Conservation (phyloP, 2,888 invertebrate genomes). For the Hartigia nigra region DNA sequence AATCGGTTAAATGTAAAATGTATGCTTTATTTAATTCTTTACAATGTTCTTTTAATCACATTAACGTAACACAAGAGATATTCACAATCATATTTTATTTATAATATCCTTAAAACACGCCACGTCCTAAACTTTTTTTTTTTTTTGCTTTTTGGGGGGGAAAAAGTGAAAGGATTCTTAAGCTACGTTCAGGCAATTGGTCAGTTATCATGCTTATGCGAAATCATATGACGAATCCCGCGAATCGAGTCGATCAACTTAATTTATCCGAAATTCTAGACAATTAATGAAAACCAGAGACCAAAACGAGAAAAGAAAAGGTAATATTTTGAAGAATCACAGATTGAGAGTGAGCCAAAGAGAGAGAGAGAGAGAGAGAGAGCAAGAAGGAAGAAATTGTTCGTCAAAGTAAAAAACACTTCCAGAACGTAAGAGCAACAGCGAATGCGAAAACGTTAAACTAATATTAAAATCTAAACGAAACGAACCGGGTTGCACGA, state of each 20-base stretch:
- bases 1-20: slow-evolving; percentile 60
- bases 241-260: slow-evolving; percentile 18
- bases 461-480: slow-evolving; percentile 27
- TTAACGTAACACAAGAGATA: slow-evolving; percentile 74
- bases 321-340: not conserved
- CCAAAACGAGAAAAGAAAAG: slow-evolving; percentile 15
- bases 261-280: not conserved
- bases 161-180: slow-evolving; percentile 56
- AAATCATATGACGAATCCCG: slow-evolving; percentile 31
- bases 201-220: slow-evolving; percentile 57
- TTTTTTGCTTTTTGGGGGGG: no score
- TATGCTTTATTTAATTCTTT: slow-evolving; percentile 70
- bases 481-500: slow-evolving; percentile 53
- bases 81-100: slow-evolving; percentile 76
- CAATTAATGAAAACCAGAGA: not conserved
- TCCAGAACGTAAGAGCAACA: slow-evolving; percentile 18
- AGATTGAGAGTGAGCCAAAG: slow-evolving; percentile 4
- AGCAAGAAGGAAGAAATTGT: slow-evolving; percentile 6
- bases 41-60: slow-evolving; percentile 74
- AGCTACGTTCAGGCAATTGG: slow-evolving; percentile 62
- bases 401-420: slow-evolving; percentile 47
- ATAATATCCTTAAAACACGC: slow-evolving; percentile 70
- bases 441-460: slow-evolving; percentile 24
- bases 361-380: not conserved
- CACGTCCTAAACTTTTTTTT: slow-evolving; percentile 57